phyloP scores from a whole-genome alignment of 2,113 vertebrate species.

The Lepisosteus osseus region DNA sequence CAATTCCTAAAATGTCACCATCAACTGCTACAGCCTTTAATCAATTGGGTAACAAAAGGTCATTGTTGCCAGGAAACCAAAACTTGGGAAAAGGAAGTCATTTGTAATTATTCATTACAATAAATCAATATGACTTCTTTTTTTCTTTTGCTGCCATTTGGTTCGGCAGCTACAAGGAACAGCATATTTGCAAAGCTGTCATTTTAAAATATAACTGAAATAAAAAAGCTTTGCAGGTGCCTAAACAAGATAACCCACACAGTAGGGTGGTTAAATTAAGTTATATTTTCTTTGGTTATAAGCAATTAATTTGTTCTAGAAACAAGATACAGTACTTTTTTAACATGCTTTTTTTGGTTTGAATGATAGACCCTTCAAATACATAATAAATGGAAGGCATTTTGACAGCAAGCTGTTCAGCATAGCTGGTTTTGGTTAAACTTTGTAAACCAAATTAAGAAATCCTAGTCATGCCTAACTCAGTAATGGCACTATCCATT shows the following conservation, averaged over 20 bases:
- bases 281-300: neutral
- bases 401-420: too few relatives aligned
- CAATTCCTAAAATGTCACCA: constrained; percentile 67
- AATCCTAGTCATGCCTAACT: constrained; percentile 27
- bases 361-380: too few relatives aligned
- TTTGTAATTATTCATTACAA: constrained; percentile 56
- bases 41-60: constrained; percentile 67
- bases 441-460: constrained; percentile 25
- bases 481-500: constrained; percentile 58
- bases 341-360: too few relatives aligned
- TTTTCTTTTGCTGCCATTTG: constrained; percentile 18
- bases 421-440: constrained; percentile 4
- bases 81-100: constrained; percentile 28
- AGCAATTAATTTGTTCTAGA: neutral
- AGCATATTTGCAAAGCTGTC: constrained; percentile 27
- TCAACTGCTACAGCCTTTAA: constrained; percentile 64
- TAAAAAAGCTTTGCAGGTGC: neutral
- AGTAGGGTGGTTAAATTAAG: neutral
- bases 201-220: neutral
- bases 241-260: neutral
- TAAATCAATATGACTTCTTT: constrained; percentile 52
- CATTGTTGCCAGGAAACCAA: constrained; percentile 47
- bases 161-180: constrained; percentile 31
- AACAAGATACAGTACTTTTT: neutral
- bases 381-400: too few relatives aligned